A percentile compares a stretch with the other conserved stretches of the same genome.
Conservation (phyloP, 2,888 invertebrate genomes). For the Conistra vaccinii region DNA sequence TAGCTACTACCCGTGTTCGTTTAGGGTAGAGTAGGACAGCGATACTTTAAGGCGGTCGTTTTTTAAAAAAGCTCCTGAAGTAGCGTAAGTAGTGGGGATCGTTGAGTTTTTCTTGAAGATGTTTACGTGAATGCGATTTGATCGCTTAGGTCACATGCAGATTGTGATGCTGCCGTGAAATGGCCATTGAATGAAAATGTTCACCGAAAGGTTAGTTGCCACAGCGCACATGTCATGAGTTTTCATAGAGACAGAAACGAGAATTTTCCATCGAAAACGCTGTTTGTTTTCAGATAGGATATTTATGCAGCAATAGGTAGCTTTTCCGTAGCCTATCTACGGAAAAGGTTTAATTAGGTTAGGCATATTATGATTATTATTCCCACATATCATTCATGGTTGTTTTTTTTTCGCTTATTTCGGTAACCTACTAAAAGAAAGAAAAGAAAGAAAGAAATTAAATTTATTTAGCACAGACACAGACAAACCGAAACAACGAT, state of each 20-base stretch:
- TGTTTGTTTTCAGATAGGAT: background rate
- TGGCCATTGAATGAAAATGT: constrained; percentile 69
- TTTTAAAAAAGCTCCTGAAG: constrained; percentile 88
- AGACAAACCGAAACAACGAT: background rate
- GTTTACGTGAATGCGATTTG: constrained; percentile 90
- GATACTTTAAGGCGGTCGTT: constrained; percentile 81
- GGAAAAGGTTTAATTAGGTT: too few relatives aligned
- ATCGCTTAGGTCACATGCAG: constrained; percentile 83
- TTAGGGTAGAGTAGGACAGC: constrained; percentile 74
- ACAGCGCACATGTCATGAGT: background rate
- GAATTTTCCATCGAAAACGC: background rate
- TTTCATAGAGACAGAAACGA: background rate
- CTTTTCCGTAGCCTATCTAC: background rate
- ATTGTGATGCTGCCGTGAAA: constrained; percentile 72
- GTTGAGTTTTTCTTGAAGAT: constrained; percentile 90
- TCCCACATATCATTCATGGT: background rate
- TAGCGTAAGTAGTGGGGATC: constrained; percentile 90
- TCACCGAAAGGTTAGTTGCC: background rate
- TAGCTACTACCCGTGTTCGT: constrained; percentile 24
- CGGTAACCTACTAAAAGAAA: too few relatives aligned
- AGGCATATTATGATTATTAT: background rate
- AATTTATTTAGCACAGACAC: too few relatives aligned
- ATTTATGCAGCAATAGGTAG: background rate
- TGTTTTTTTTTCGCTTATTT: background rate
- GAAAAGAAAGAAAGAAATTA: too few relatives aligned